Conservation (phyloP, 2,888 invertebrate genomes). For the Cephalotes varians region DNA sequence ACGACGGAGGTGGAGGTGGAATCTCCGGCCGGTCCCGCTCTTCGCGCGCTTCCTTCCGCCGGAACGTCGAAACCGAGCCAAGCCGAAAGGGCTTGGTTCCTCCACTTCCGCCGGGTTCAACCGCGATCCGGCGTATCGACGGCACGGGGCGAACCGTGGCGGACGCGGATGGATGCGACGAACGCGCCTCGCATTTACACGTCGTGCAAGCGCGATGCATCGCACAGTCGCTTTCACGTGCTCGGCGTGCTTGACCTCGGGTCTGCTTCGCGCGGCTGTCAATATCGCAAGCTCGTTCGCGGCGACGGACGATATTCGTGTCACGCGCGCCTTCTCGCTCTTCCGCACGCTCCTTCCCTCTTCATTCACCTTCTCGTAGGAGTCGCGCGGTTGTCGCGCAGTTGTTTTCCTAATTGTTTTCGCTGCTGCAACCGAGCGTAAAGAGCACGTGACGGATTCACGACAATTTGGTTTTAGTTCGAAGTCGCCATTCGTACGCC, state of each 20-base stretch:
- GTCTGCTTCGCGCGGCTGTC: neutral
- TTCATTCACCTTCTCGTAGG: neutral
- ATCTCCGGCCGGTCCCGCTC: slow-evolving; percentile 26
- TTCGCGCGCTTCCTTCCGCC: slow-evolving; percentile 17
- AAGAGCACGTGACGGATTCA: neutral
- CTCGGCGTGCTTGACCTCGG: neutral
- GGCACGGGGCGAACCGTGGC: neutral
- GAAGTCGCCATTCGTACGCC: neutral
- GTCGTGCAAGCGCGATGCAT: neutral
- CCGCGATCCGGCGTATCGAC: neutral
- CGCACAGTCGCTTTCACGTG: neutral
- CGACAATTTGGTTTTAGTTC: neutral
- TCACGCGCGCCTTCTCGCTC: neutral
- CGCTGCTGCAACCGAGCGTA: neutral
- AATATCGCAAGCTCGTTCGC: neutral
- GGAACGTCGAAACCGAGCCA: slow-evolving; percentile 1
- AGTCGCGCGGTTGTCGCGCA: neutral
- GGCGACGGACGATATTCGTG: neutral
- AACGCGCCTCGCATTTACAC: neutral
- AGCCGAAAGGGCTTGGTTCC: no score
- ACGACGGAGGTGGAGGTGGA: slow-evolving; percentile 72
- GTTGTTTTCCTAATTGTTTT: slow-evolving; percentile 6
- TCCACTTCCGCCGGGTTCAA: neutral
- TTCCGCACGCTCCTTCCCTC: neutral
- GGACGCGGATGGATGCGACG: neutral